Percentiles rank a stretch among this genome's conserved stretches.
phyloP scores from a whole-genome alignment of 2,888 invertebrate species.

The Dysmachus trigonus region DNA sequence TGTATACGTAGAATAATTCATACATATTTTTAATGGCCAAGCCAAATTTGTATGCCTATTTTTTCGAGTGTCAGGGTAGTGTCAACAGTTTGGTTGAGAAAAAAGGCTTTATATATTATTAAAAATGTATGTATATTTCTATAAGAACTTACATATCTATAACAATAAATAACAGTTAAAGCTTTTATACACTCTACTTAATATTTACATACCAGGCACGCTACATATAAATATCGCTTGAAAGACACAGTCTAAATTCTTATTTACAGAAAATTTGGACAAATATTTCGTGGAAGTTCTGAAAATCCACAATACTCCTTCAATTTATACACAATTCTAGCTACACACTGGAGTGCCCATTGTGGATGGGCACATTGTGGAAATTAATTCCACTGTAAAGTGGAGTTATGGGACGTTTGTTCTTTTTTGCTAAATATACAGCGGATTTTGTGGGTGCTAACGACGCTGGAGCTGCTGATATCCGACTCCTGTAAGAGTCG shows the following conservation, averaged over 20 bases:
- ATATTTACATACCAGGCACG: slow-evolving; percentile 5
- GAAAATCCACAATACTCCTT: not conserved
- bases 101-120: not conserved
- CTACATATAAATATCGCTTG: slow-evolving; percentile 29
- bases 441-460: slow-evolving; percentile 53
- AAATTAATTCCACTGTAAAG: slow-evolving; percentile 64
- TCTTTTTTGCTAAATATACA: slow-evolving; percentile 58
- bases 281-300: not conserved
- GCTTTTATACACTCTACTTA: slow-evolving; percentile 6
- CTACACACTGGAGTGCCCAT: slow-evolving; percentile 61
- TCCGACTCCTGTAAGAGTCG: slow-evolving; percentile 61
- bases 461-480: slow-evolving; percentile 28
- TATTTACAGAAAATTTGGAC: not conserved
- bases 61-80: too few relatives aligned
- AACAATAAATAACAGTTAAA: slow-evolving; percentile 32
- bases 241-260: not conserved
- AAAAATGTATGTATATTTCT: not conserved
- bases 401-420: slow-evolving; percentile 55
- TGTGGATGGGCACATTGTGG: slow-evolving; percentile 62
- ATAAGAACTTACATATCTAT: not conserved
- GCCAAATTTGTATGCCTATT: too few relatives aligned
- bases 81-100: too few relatives aligned
- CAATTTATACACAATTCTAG: not conserved
- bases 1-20: too few relatives aligned
- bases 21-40: too few relatives aligned